These are phyloP conservation scores for Silvanus unidentatus DNA, from an alignment of 2,888 invertebrate genomes.

Conservation along the genomic window DNA sequence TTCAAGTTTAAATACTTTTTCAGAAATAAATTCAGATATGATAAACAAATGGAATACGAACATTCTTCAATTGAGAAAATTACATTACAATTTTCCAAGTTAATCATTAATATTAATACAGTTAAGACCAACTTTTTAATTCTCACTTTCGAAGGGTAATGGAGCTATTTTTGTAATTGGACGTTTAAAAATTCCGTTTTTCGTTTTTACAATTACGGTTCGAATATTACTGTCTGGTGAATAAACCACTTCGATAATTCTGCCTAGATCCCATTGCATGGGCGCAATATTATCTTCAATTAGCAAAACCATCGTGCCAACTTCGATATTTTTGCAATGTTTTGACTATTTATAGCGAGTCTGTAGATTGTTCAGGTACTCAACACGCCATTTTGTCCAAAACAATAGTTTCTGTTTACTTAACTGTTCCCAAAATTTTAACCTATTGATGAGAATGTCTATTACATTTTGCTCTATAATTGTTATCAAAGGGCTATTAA, in stretches of 20 bases:
- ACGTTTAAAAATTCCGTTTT: neutral
- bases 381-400: neutral
- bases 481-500: constrained; percentile 14
- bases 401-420: neutral
- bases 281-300: neutral
- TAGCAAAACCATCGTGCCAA: neutral
- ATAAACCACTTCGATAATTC: neutral
- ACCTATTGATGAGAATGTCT: constrained; percentile 13
- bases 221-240: neutral
- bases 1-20: too few relatives aligned
- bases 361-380: neutral
- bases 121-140: too few relatives aligned
- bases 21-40: too few relatives aligned
- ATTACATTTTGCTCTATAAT: constrained; percentile 15
- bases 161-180: neutral
- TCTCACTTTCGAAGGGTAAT: neutral
- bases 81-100: too few relatives aligned
- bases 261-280: neutral
- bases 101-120: too few relatives aligned
- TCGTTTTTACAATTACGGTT: neutral
- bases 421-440: constrained; percentile 4
- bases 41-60: too few relatives aligned
- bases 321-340: neutral
- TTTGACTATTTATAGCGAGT: neutral
- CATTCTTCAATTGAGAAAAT: too few relatives aligned